These are phyloP conservation scores for Bergia sp. DNA, from an alignment of 92 coral and sea anemone species.

Conservation along the genomic window DNA sequence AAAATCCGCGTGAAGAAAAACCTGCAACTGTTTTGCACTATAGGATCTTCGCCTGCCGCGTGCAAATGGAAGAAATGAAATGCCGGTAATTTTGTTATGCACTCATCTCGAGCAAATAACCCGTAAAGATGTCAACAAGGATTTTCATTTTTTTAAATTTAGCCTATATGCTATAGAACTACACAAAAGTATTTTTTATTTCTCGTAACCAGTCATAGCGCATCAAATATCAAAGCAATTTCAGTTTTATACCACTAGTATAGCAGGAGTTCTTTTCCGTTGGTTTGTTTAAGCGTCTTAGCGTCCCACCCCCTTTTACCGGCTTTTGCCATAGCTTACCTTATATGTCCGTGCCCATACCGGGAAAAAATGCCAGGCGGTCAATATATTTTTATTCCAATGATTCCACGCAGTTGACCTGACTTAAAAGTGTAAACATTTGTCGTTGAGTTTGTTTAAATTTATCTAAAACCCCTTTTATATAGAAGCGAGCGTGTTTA, in stretches of 20 bases:
- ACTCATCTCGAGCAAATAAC: neutral
- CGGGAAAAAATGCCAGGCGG: conserved; percentile 16
- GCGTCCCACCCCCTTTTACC: conserved; percentile 29
- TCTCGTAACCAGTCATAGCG: neutral
- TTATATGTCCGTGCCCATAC: conserved; percentile 8
- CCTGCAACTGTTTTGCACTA: neutral
- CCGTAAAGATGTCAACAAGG: neutral
- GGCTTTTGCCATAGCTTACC: neutral
- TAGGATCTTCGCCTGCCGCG: neutral
- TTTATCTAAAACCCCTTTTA: neutral
- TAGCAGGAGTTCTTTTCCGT: neutral
- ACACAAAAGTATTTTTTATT: neutral
- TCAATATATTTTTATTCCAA: neutral
- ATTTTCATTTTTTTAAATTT: neutral
- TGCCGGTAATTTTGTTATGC: conserved; percentile 14
- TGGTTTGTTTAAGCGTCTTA: neutral
- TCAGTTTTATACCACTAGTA: neutral
- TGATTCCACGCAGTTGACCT: neutral
- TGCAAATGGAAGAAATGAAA: conserved; percentile 9
- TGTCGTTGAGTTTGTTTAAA: neutral
- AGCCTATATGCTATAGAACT: neutral
- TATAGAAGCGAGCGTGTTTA: neutral
- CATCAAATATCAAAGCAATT: too few species aligned
- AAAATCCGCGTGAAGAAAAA: neutral
- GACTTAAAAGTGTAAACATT: neutral